Percentiles rank a stretch among this genome's conserved stretches.
Conservation (phyloP, 1,140 invertebrate genomes). For the Drosophila ambigua region DNA sequence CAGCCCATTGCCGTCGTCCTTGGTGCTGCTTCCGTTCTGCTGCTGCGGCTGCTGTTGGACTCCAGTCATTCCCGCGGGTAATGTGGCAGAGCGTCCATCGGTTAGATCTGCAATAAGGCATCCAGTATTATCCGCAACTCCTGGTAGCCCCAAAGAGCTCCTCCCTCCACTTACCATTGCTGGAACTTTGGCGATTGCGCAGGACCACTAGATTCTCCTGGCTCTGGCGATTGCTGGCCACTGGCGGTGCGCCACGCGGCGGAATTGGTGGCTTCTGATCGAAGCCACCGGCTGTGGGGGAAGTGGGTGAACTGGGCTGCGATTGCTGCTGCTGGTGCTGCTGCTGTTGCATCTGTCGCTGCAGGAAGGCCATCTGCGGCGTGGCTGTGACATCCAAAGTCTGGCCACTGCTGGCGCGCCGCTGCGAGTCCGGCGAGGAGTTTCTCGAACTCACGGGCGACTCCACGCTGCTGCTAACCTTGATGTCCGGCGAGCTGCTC, state of each 20-base stretch:
- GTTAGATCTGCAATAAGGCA: slow-evolving; percentile 42
- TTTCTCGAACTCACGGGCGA: slow-evolving; percentile 83
- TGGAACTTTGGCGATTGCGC: slow-evolving; percentile 73
- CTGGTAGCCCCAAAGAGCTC: neutral
- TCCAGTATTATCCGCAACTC: no score
- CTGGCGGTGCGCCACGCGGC: slow-evolving; percentile 85
- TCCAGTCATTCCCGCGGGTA: slow-evolving; percentile 65
- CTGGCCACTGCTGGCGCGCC: slow-evolving; percentile 62
- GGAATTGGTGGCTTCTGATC: slow-evolving; percentile 86
- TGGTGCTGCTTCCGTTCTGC: slow-evolving; percentile 68
- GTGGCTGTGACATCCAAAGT: slow-evolving; percentile 59
- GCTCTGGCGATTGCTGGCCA: slow-evolving; percentile 84
- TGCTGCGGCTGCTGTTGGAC: slow-evolving; percentile 21
- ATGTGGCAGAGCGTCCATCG: slow-evolving; percentile 63
- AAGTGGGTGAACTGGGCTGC: slow-evolving; percentile 71
- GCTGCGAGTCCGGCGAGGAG: slow-evolving; percentile 83
- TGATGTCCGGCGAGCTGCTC: slow-evolving; percentile 82
- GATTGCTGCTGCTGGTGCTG: slow-evolving; percentile 64
- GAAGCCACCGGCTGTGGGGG: slow-evolving; percentile 70
- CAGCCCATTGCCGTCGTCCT: slow-evolving; percentile 64
- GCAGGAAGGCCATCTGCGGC: slow-evolving; percentile 82
- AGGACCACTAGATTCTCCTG: slow-evolving; percentile 77
- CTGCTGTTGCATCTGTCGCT: slow-evolving; percentile 83
- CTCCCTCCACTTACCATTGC: slow-evolving; percentile 47
- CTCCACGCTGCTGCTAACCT: slow-evolving; percentile 74